Evolutionary conservation across 2,113 vertebrate genomes (phyloP), one percentile per base, ranked within the genome.

Genomic region (Sula dactylatra): DNA sequence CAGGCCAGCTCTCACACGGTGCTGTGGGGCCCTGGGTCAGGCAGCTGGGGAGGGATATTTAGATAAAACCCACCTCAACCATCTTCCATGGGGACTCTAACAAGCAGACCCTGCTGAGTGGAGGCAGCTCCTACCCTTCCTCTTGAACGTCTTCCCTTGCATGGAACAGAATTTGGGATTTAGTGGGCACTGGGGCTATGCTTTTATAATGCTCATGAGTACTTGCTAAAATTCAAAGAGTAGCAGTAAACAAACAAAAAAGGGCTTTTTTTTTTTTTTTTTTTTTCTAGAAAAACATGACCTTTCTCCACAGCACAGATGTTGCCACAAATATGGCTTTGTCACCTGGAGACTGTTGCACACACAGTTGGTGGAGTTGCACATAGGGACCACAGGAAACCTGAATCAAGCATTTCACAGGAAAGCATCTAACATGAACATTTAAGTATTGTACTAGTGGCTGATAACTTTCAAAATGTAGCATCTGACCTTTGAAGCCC

Each of bases 41-140:
- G 21, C 2, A 4, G 9, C 4, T 0, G 0, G 34, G 17, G 44
- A 73, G 11, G 17, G 15, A 15, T 29, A 27, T 85, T 85, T 67
- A 56, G 21, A 29, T 27, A 72, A 80, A 95, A 56, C 2, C 6
- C 54, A 65, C 1, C 25, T 52, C 49, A 45, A 9, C 4, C 25
- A 50, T 4, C 8, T 50, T 71, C 84, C 11, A 0, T 4, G n/a
- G 12, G 19, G 27, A 32, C 27, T 17, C 54, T 21, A 47, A 64
- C 5, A 67, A 64, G 47, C 22, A 69, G n/a, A 78, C 22, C 32
- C 25, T 26, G 42, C 21, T 45, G 7, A 95, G 34, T 0, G 0
- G 64, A 16, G 26, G 16, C 29, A 80, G 44, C 0, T 0, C 11
- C 5, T 25, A n/a, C 3, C 4, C 15, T 42, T 77, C 1, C 4